These are phyloP conservation scores for Zelleria hepariella DNA, from an alignment of 2,888 invertebrate genomes.

Conservation along the genomic window DNA sequence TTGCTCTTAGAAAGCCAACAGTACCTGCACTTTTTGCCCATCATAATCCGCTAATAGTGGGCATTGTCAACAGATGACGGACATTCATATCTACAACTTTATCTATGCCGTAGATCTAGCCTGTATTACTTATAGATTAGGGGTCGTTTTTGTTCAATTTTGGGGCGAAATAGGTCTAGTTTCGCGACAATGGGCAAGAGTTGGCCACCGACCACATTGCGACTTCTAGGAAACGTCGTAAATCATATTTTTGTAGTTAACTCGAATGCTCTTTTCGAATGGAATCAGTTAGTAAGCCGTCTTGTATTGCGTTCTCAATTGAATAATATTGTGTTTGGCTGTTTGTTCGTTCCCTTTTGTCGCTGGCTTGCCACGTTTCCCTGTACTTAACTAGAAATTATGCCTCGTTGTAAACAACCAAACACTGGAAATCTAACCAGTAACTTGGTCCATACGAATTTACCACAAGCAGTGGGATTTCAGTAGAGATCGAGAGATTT, in stretches of 20 bases:
- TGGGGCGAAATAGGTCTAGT: not conserved
- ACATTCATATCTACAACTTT: constrained; percentile 26
- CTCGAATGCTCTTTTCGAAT: not conserved
- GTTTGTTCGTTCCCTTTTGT: not conserved
- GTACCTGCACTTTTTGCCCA: constrained; percentile 66
- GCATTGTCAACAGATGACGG: constrained; percentile 62
- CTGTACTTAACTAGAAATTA: not conserved
- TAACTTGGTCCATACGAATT: too few relatives aligned
- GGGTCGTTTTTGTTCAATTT: not conserved
- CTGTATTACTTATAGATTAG: not conserved
- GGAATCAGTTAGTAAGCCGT: not conserved
- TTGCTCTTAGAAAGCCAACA: constrained; percentile 12
- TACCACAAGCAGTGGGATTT: too few relatives aligned
- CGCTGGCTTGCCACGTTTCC: not conserved
- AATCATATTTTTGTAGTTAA: constrained; percentile 53
- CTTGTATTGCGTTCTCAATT: constrained; percentile 1
- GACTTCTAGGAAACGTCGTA: constrained; percentile 42
- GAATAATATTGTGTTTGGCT: not conserved
- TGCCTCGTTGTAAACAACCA: too few relatives aligned
- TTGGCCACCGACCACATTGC: constrained; percentile 28
- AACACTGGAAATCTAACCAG: too few relatives aligned
- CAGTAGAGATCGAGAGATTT: too few relatives aligned
- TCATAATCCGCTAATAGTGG: constrained; percentile 68
- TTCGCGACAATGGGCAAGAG: constrained; percentile 53
- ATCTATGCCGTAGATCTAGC: constrained; percentile 22